phyloP scores from a whole-genome alignment of 2,888 invertebrate species.

The Polydrusus cervinus region DNA sequence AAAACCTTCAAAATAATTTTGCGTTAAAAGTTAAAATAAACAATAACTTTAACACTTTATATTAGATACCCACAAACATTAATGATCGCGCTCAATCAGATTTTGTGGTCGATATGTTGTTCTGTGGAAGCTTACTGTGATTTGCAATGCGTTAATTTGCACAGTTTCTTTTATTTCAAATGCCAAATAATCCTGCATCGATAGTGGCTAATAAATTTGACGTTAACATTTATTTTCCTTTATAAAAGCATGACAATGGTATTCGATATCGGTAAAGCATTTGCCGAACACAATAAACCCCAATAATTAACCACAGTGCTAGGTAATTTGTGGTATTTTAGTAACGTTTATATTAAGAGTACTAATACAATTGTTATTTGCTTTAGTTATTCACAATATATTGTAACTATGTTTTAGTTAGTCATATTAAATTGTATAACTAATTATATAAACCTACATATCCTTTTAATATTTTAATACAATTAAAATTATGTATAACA shows the following conservation, averaged over 20 bases:
- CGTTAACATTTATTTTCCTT: constrained; percentile 4
- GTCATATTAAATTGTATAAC: too few species aligned
- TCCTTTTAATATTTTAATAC: too few species aligned
- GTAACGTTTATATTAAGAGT: background rate
- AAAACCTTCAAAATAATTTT: too few species aligned
- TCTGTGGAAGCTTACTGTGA: background rate
- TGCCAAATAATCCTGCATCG: constrained; percentile 22
- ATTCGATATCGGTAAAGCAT: constrained; percentile 6
- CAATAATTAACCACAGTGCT: background rate
- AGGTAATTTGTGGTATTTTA: background rate
- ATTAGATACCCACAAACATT: background rate
- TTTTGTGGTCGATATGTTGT: background rate
- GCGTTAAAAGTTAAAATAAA: background rate
- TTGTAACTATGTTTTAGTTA: too few species aligned
- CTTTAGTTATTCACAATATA: background rate
- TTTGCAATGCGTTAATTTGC: background rate
- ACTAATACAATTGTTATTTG: constrained; percentile 2
- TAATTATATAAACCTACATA: too few species aligned
- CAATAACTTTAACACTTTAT: background rate
- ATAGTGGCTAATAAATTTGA: constrained; percentile 22
- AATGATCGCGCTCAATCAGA: background rate
- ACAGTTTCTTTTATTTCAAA: constrained; percentile 23
- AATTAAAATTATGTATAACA: too few species aligned
- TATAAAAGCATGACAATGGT: constrained; percentile 6
- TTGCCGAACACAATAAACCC: constrained; percentile 22